Conservation (phyloP, 2,797 vertebrate species). For the Eutrigla gurnardus region DNA sequence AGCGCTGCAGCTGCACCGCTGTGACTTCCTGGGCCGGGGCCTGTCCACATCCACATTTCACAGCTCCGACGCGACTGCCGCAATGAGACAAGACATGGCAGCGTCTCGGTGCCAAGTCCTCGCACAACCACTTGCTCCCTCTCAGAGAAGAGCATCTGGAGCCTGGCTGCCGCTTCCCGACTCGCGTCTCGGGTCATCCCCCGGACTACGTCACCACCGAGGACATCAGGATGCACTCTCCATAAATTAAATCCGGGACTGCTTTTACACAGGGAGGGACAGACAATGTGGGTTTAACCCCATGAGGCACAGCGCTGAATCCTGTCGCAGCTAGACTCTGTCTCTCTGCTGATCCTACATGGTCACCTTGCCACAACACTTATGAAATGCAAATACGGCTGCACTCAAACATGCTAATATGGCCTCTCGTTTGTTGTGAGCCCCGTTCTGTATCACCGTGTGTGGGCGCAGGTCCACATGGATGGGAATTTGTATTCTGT, state of each 20-base stretch:
- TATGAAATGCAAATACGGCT: neutral
- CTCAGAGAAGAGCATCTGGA: slow-evolving; percentile 75
- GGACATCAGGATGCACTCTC: slow-evolving; percentile 78
- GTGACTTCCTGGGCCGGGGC: slow-evolving; percentile 60
- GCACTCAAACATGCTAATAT: neutral
- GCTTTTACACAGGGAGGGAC: slow-evolving; percentile 61
- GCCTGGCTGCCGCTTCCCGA: slow-evolving; percentile 65
- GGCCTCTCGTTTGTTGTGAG: neutral
- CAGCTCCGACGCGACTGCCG: slow-evolving; percentile 71
- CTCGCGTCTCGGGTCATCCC: slow-evolving; percentile 72
- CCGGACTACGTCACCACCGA: slow-evolving; percentile 78
- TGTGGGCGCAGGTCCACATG: neutral
- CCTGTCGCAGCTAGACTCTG: neutral
- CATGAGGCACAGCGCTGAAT: slow-evolving; percentile 28
- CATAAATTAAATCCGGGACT: slow-evolving; percentile 79
- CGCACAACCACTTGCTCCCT: slow-evolving; percentile 68
- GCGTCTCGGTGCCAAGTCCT: slow-evolving; percentile 71
- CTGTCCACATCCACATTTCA: slow-evolving; percentile 69
- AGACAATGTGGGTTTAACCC: slow-evolving; percentile 58
- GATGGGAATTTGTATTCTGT: slow-evolving; percentile 40
- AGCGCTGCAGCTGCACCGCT: slow-evolving; percentile 68
- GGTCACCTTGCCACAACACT: too few relatives aligned
- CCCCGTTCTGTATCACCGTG: neutral
- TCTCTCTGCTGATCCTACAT: slow-evolving; percentile 1
- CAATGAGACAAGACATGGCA: slow-evolving; percentile 70